Evolutionary conservation across 23 tunicate species (phyloP).

Genomic region (Halocynthia roretzi): DNA sequence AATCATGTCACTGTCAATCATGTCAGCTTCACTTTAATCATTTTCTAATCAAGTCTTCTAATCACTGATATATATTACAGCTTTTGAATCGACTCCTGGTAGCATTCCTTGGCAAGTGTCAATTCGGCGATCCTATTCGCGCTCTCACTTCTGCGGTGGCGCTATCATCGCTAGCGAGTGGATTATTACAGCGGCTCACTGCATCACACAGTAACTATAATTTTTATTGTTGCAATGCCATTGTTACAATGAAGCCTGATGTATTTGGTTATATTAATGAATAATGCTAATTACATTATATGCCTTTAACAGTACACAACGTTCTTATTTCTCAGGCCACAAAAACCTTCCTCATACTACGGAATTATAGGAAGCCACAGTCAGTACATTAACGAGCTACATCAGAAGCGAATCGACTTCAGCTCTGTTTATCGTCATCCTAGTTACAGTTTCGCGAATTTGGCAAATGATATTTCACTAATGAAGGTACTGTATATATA

Average conservation of each 20-base stretch:
- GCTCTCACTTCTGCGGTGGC: slow-evolving; percentile 36
- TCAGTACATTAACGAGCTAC: slow-evolving; percentile 2
- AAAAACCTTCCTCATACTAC: slow-evolving; percentile 13
- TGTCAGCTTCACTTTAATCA: no score
- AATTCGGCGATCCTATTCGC: slow-evolving; percentile 10
- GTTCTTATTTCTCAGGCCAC: neutral
- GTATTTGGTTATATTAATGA: no score
- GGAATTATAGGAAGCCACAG: slow-evolving; percentile 27
- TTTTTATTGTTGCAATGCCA: neutral
- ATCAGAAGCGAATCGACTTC: slow-evolving; percentile 18
- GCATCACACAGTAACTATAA: slow-evolving; percentile 23
- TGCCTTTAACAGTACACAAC: neutral
- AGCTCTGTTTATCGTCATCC: slow-evolving; percentile 10
- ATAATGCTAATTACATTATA: no score
- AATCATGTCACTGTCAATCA: no score
- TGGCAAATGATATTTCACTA: slow-evolving; percentile 38
- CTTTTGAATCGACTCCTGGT: slow-evolving; percentile 24
- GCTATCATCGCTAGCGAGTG: slow-evolving; percentile 18
- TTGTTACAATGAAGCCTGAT: no score
- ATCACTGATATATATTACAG: slow-evolving; percentile 5
- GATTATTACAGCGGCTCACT: slow-evolving; percentile 49
- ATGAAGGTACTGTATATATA: slow-evolving; percentile 57
- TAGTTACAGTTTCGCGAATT: slow-evolving; percentile 4
- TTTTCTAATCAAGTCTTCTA: neutral
- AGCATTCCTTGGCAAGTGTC: slow-evolving; percentile 57